Conservation (phyloP, 2,888 invertebrate genomes). For the Gortyna flavago region DNA sequence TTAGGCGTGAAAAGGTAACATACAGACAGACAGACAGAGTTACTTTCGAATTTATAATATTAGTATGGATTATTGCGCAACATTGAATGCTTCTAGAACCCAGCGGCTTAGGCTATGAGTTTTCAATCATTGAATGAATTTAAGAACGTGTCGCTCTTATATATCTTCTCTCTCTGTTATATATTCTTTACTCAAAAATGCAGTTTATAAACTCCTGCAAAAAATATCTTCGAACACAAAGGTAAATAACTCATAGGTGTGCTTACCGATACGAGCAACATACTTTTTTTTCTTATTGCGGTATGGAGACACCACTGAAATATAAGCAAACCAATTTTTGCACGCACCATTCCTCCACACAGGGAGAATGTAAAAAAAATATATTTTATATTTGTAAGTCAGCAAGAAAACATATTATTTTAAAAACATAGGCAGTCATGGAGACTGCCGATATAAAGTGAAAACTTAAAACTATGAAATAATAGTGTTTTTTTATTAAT, state of each 20-base stretch:
- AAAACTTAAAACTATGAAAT: background rate
- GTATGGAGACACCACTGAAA: constrained; percentile 38
- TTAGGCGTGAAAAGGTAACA: too few relatives aligned
- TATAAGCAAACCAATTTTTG: constrained; percentile 45
- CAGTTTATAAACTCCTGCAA: constrained; percentile 6
- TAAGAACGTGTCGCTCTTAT: background rate
- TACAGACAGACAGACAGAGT: too few relatives aligned
- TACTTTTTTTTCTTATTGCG: constrained; percentile 51
- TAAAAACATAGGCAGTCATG: background rate
- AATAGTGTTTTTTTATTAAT: background rate
- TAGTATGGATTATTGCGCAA: background rate
- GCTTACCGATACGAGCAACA: constrained; percentile 43
- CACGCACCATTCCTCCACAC: constrained; percentile 41
- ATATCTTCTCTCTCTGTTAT: too few relatives aligned
- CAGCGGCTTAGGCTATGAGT: background rate
- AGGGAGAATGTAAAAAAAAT: constrained; percentile 27
- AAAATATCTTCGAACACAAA: constrained; percentile 27
- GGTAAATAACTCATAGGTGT: constrained; percentile 42
- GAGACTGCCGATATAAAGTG: background rate
- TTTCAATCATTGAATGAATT: background rate
- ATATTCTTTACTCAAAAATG: background rate
- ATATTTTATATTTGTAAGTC: constrained; percentile 2
- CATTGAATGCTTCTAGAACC: background rate
- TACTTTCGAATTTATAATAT: too few relatives aligned
- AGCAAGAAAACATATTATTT: background rate